phyloP scores from a whole-genome alignment of 2,797 vertebrate species.

The Aphelocoma californica region DNA sequence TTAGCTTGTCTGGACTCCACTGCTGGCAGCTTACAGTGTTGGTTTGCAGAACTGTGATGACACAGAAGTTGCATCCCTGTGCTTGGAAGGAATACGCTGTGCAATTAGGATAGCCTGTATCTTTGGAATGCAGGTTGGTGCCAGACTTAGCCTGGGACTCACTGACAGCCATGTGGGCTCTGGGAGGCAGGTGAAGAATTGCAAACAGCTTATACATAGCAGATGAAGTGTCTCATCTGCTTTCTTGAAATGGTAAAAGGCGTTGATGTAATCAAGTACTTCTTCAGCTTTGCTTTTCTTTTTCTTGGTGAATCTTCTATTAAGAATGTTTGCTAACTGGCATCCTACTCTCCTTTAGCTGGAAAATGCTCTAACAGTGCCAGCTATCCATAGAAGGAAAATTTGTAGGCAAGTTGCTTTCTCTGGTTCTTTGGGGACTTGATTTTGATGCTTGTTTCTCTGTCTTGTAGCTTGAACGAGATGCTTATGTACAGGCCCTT shows the following conservation, averaged over 20 bases:
- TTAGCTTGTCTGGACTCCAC: slow-evolving; percentile 93
- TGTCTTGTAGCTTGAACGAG: slow-evolving; percentile 87
- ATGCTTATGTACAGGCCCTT: slow-evolving; percentile 96
- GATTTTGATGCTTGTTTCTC: background rate
- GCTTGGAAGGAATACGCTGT: slow-evolving; percentile 94
- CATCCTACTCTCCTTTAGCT: background rate
- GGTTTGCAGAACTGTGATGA: slow-evolving; percentile 97
- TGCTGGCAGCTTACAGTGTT: slow-evolving; percentile 93
- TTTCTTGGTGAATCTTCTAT: background rate
- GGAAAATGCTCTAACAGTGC: background rate
- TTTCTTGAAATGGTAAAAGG: background rate
- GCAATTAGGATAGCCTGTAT: slow-evolving; percentile 93
- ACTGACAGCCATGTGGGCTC: background rate
- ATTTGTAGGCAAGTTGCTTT: background rate
- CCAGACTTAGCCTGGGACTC: background rate
- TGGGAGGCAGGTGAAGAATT: background rate
- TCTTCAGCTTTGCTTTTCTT: background rate
- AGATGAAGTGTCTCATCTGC: background rate
- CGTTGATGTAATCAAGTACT: background rate
- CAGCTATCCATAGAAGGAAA: background rate
- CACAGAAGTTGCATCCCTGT: slow-evolving; percentile 91
- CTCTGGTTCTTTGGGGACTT: background rate
- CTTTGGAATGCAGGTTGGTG: slow-evolving; percentile 93
- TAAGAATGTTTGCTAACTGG: background rate
- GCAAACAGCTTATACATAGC: background rate